phyloP scores from a whole-genome alignment of 2,888 invertebrate species.

The Acanthosepion pharaonis region DNA sequence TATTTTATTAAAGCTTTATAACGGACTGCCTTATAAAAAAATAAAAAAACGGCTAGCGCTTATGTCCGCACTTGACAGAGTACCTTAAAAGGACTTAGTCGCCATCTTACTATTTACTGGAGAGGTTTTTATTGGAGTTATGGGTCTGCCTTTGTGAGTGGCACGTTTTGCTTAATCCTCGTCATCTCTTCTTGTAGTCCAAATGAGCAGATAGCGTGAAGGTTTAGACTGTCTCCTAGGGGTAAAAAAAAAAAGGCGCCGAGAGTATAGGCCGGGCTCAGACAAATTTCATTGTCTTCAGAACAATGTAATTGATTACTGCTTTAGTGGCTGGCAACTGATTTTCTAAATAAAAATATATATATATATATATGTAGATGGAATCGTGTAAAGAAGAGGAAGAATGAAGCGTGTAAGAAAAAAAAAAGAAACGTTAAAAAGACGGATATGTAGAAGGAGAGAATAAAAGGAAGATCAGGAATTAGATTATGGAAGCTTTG shows the following conservation, averaged over 20 bases:
- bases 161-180: neutral
- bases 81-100: neutral
- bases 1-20: neutral
- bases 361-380: too few relatives aligned
- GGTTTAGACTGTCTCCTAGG: neutral
- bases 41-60: neutral
- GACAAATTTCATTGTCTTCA: conserved; percentile 13
- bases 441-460: neutral
- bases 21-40: neutral
- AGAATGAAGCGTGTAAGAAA: neutral
- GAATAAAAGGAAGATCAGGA: neutral
- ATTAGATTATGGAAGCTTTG: neutral
- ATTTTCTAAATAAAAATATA: too few relatives aligned
- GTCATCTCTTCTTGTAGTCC: neutral
- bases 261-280: neutral
- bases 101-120: neutral
- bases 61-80: neutral
- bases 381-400: neutral
- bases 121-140: neutral
- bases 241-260: neutral
- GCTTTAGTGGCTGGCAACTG: neutral
- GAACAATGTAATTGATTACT: conserved; percentile 21
- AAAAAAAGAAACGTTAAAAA: neutral
- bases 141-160: neutral
- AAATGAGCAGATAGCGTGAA: neutral